phyloP scores from a whole-genome alignment of 2,113 vertebrate species.

The Anguilla rostrata region DNA sequence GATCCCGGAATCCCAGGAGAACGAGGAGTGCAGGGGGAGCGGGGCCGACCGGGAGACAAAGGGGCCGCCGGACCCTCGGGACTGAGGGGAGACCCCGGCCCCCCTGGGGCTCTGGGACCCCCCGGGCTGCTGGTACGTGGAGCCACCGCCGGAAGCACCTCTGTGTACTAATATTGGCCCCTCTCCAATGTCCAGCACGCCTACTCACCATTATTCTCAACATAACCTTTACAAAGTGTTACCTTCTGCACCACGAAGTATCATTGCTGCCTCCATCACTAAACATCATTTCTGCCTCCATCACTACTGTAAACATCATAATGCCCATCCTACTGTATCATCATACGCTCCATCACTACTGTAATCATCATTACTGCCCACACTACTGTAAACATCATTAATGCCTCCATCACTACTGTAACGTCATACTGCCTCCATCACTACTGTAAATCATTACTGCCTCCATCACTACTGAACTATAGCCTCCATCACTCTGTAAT shows the following conservation, averaged over 20 bases:
- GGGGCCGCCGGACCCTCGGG: conserved; percentile 73
- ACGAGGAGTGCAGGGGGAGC: conserved; percentile 81
- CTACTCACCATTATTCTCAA: not conserved
- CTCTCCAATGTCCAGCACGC: not conserved
- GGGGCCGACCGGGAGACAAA: conserved; percentile 71
- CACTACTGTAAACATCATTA: no score
- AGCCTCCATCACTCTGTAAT: not conserved
- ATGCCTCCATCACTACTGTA: not conserved
- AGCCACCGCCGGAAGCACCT: not conserved
- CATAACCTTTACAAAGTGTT: not conserved
- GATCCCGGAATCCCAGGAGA: conserved; percentile 93
- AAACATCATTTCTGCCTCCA: no score
- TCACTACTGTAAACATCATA: no score
- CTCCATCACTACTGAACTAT: not conserved
- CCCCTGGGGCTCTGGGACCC: conserved; percentile 73
- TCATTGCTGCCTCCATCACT: no score
- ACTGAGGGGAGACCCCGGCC: conserved; percentile 76
- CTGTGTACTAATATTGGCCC: not conserved
- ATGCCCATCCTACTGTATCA: no score
- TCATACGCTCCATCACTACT: no score
- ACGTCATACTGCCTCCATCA: not conserved
- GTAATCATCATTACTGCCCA: no score
- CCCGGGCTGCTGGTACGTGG: conserved; percentile 73
- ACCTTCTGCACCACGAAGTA: not conserved
- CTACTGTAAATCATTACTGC: no score